Evolutionary conservation across 2,113 vertebrate species (phyloP).

Genomic region (Pomatorhinus ruficollis): DNA sequence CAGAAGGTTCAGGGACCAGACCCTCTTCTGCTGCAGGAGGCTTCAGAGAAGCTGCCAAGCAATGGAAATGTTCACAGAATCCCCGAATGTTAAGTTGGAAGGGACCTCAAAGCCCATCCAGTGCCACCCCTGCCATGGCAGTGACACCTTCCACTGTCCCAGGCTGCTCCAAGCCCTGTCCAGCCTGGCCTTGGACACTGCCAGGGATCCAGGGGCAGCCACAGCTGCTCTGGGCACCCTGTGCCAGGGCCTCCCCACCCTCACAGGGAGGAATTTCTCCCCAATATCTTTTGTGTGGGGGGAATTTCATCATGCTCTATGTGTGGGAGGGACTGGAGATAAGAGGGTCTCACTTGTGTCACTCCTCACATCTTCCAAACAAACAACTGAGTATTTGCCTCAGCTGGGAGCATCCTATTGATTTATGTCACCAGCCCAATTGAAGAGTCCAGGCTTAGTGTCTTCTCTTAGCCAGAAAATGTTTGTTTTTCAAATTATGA

Average conservation of each 20-base stretch:
- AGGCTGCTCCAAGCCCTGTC: neutral
- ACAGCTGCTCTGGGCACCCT: neutral
- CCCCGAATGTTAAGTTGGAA: fast-evolving
- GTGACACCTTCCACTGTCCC: neutral
- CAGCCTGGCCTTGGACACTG: neutral
- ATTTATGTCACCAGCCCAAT: neutral
- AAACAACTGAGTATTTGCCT: neutral
- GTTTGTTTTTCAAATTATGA: neutral
- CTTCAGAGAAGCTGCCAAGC: neutral
- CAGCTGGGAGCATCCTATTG: neutral
- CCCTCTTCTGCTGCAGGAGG: neutral
- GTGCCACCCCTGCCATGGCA: neutral
- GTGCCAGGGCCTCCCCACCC: neutral
- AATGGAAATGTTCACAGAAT: neutral
- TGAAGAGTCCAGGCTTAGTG: neutral
- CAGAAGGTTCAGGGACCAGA: neutral
- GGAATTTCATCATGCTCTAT: fast-evolving
- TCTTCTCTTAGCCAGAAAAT: neutral
- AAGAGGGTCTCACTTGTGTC: neutral
- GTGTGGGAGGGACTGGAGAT: no score
- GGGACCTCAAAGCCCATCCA: fast-evolving
- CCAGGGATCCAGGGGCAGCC: neutral
- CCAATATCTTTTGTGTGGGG: neutral
- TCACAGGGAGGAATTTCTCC: fast-evolving
- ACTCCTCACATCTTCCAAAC: neutral